Evolutionary conservation across 2,888 invertebrate species (phyloP).

Genomic region (Spisula solida): DNA sequence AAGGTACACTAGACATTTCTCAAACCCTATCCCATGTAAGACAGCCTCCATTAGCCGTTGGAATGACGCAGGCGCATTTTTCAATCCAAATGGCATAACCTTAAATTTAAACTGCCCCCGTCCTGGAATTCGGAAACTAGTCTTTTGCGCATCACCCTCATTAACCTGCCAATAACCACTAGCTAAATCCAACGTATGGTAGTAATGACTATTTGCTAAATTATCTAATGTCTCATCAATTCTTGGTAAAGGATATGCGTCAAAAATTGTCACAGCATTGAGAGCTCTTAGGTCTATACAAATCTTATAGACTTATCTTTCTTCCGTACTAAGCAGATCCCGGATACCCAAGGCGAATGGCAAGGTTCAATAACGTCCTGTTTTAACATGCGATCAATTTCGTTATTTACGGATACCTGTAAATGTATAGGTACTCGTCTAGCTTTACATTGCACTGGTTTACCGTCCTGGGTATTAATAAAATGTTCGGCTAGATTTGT

Average conservation of each 20-base stretch:
- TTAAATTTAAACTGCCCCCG: conserved; percentile 2
- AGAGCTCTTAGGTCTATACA: conserved; percentile 7
- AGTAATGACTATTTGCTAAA: too few species aligned
- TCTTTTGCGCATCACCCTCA: not conserved
- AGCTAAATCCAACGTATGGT: too few species aligned
- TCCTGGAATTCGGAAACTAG: conserved; percentile 1
- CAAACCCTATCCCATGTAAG: conserved; percentile 21
- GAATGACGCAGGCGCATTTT: conserved; percentile 43
- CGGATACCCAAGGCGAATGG: not conserved
- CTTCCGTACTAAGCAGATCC: not conserved
- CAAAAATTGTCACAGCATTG: conserved; percentile 3
- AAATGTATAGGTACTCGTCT: conserved; percentile 26
- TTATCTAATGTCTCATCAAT: conserved; percentile 15
- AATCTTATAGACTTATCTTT: conserved; percentile 9
- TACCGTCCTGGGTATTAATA: conserved; percentile 28
- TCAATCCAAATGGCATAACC: conserved; percentile 45
- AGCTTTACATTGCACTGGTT: conserved; percentile 23
- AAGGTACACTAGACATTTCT: conserved; percentile 37
- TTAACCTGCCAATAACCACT: too few species aligned
- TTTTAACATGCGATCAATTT: not conserved
- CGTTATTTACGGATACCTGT: not conserved
- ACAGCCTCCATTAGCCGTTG: conserved; percentile 36
- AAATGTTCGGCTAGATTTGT: conserved; percentile 26
- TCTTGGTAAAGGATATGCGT: conserved; percentile 22
- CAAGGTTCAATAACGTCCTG: not conserved